Base-by-base conservation (phyloP, 2,888 invertebrate species). In the Baronia brevicornis region DNA sequence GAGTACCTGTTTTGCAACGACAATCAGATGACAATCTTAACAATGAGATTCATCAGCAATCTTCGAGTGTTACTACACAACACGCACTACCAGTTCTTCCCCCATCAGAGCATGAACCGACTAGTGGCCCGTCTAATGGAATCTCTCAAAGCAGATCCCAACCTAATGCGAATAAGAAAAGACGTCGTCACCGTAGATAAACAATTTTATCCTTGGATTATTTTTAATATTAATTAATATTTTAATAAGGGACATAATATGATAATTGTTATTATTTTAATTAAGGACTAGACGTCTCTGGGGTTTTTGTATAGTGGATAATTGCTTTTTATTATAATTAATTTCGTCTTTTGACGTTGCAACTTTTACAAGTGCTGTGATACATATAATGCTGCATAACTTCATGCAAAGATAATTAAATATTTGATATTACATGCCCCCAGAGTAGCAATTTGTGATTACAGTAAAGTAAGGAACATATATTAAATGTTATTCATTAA, bases 351-450 rank as follows among this genome's bases (percentile, higher is more conserved):
- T 60, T 63, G 69, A 75, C 71, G 61, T 61, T 51, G 61, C 71
- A 70, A 70, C 66, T 65, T 61, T 62, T 65, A 67, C 56, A 64
- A 79, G 72, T 77, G 77, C 80, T 80, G 80, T 80, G 80, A 80
- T 79, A 77, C 61, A 46, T 62, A 54, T 54, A 21, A 12, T 26
- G 30, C 18, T 56, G 53, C 50, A 53, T 60, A 25, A 15, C 8
- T 54, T 57, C 50, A 56, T 68, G 66, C 61, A 56, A 56, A 58
- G 41, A 48, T 51, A 49, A 54, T 37, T 35, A 33, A 38, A 40
- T 49, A 57, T 48, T 48, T 55, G 48, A 47, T 48, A 56, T 51
- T 52, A 55, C 53, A 42, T 54, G 13, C 32, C 62, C 61, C 63
- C 62, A 59, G 63, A 64, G 56, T 55, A 53, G 36, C 53, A 51